Percentiles rank a stretch among this genome's conserved stretches.
phyloP scores from a whole-genome alignment of 2,888 invertebrate species.

The Drosophila meridionalis region DNA sequence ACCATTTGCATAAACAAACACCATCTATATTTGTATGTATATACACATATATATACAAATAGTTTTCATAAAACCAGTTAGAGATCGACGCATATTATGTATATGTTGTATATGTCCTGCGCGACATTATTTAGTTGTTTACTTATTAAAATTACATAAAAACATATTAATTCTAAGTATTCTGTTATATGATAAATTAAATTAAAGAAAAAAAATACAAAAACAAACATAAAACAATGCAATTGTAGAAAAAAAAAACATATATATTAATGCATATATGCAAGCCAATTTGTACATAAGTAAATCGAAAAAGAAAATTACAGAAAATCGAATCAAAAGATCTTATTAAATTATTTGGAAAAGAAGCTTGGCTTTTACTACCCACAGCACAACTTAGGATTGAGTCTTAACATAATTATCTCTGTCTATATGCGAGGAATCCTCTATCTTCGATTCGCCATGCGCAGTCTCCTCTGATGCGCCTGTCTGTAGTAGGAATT shows the following conservation, averaged over 20 bases:
- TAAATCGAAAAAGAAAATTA: slow-evolving; percentile 39
- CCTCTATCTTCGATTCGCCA: slow-evolving; percentile 21
- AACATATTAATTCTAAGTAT: slow-evolving; percentile 62
- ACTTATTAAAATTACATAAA: slow-evolving; percentile 54
- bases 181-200: slow-evolving; percentile 63
- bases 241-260: slow-evolving; percentile 63
- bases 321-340: slow-evolving; percentile 55
- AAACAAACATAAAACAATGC: slow-evolving; percentile 62
- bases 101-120: slow-evolving; percentile 28
- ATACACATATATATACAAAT: not conserved
- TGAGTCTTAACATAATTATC: not conserved
- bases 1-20: slow-evolving; percentile 37
- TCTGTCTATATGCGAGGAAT: not conserved
- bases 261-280: slow-evolving; percentile 52
- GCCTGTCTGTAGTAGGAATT: slow-evolving; percentile 57
- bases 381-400: slow-evolving; percentile 9
- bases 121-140: slow-evolving; percentile 57
- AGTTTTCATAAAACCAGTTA: slow-evolving; percentile 33
- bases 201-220: slow-evolving; percentile 34
- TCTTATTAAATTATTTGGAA: slow-evolving; percentile 72
- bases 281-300: slow-evolving; percentile 74
- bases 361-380: slow-evolving; percentile 55
- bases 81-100: slow-evolving; percentile 30
- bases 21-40: slow-evolving; percentile 17
- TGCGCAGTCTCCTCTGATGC: slow-evolving; percentile 25